A percentile compares a stretch with the other conserved stretches of the same genome.
Evolutionary conservation across 2,888 invertebrate genomes (phyloP).

Genomic region (Synanthedon tipuliformis): DNA sequence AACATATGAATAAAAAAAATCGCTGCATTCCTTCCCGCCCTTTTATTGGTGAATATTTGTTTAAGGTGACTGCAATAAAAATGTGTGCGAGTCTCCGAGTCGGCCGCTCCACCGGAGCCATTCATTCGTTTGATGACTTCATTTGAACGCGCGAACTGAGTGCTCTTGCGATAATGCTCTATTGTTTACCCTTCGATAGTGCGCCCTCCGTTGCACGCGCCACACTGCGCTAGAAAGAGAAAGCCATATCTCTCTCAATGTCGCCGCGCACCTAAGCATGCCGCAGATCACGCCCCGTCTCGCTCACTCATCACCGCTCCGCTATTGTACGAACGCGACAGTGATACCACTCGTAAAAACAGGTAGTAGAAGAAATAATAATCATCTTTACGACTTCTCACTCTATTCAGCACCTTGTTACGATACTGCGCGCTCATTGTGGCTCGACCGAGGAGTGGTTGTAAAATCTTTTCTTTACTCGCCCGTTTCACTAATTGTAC

Average conservation of each 20-base stretch:
- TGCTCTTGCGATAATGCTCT: slow-evolving; percentile 66
- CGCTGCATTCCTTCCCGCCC: slow-evolving; percentile 21
- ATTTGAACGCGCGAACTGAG: slow-evolving; percentile 63
- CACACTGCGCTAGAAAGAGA: slow-evolving; percentile 53
- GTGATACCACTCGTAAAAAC: slow-evolving; percentile 62
- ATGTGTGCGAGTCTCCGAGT: slow-evolving; percentile 56
- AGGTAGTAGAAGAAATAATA: slow-evolving; percentile 73
- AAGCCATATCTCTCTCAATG: slow-evolving; percentile 27
- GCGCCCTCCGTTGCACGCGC: slow-evolving; percentile 63
- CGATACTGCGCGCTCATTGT: slow-evolving; percentile 70
- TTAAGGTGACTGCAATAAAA: slow-evolving; percentile 62
- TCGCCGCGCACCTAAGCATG: slow-evolving; percentile 33
- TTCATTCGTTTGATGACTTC: slow-evolving; percentile 70
- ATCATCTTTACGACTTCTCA: slow-evolving; percentile 73
- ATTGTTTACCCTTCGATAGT: slow-evolving; percentile 71
- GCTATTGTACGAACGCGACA: slow-evolving; percentile 38
- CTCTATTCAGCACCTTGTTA: slow-evolving; percentile 72
- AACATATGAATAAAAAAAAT: slow-evolving; percentile 24
- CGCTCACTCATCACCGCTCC: slow-evolving; percentile 27
- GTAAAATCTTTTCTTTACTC: slow-evolving; percentile 71
- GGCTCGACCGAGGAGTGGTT: slow-evolving; percentile 63
- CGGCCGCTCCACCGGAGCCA: slow-evolving; percentile 54
- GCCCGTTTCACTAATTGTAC: slow-evolving; percentile 70
- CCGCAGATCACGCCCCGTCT: slow-evolving; percentile 37
- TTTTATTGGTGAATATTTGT: slow-evolving; percentile 7